Base-by-base conservation (phyloP, 2,113 vertebrate genomes). In the Oryzias melastigma region DNA sequence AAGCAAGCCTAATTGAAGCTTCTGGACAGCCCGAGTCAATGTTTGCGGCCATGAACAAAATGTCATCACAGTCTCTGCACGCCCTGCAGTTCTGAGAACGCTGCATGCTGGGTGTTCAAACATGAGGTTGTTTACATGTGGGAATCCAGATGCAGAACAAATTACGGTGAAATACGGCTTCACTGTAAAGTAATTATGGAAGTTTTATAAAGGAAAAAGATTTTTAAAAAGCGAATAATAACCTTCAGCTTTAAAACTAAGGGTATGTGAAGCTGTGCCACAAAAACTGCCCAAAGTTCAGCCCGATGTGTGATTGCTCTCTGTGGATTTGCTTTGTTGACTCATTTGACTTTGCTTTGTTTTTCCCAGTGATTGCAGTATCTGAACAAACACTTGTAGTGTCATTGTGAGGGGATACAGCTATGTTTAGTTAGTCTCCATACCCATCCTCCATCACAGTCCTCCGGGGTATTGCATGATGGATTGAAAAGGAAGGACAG, bases 331-430 rank as follows among this genome's bases (percentile, higher is more conserved):
- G 53, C 2, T 73, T 63, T 81, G 73, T 81, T 78, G 74, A 82
- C 77, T 83, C 68, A 61, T 81, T 80, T 83, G 80, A 87, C 80
- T 81, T 87, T 81, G 71, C 73, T 82, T 71, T 82, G 53, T 57
- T 82, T 68, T 50, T 27, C 58, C 66, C 8, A 0, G 65, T 29
- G 63, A 75, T 65, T 65, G 10, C 56, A 58, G 51, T 45, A 49
- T 61, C 59, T 16, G 58, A 78, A 68, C 68, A 75, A 77, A 79
- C 62, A 52, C 54, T 63, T 65, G 43, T 71, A 51, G 54, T 68
- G 62, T 69, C 78, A 77, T 63, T 66, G 65, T 17, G 47, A 62
- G 65, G 64, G 65, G 73, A 66, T 63, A 62, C 48, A 55, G 68
- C 27, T 13, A 29, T 10, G 60, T 55, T 51, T 20, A 50, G 65